Evolutionary conservation across 1,140 invertebrate species (phyloP), one percentile per base, ranked within the genome.

Genomic region (Nasonia longicornis): DNA sequence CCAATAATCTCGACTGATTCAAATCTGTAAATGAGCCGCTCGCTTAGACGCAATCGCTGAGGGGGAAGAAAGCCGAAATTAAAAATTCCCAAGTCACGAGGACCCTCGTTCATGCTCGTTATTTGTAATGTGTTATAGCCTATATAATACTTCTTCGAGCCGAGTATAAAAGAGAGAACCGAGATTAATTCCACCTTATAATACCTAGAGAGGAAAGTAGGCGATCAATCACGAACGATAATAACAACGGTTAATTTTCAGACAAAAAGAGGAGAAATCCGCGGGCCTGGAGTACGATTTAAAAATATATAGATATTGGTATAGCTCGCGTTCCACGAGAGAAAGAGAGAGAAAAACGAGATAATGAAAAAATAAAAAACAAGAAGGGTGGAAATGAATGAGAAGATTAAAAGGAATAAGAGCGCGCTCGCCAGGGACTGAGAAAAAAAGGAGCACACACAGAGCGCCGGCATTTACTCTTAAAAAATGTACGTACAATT

Each of bases 401-500:
- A 38, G 69, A 71, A 71, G 35, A 71, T 71, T 71, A 71, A 71
- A 71, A 71, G 22, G 31, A 71, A 71, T 31, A 31, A 20, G 64
- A n/a, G 64, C 10, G 8, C 26, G 64, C 64, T 11, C 26, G n/a
- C 3, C 14, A 14, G 45, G 11, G 45, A 64, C 7, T 26, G 16
- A 22, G 63, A 26, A 22, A 64, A n/a, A n/a, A 11, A 64, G 63
- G 63, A 22, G 63, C 8, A 12, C n/a, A 67, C 26, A 26, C 26
- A 26, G 26, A 26, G 26, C 26, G 26, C 3, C 38, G 22, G 64
- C 20, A 6, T 58, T 58, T 58, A 58, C 16, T 58, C 52, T 58
- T 58, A 20, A 58, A 58, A 58, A 58, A n/a, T 58, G 52, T n/a
- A n/a, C 20, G 6, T 20, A 58, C 20, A 52, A 52, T 14, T 52